These are phyloP conservation scores for Orthonyx spaldingii DNA, from an alignment of 2,113 vertebrate species.

Conservation along the genomic window DNA sequence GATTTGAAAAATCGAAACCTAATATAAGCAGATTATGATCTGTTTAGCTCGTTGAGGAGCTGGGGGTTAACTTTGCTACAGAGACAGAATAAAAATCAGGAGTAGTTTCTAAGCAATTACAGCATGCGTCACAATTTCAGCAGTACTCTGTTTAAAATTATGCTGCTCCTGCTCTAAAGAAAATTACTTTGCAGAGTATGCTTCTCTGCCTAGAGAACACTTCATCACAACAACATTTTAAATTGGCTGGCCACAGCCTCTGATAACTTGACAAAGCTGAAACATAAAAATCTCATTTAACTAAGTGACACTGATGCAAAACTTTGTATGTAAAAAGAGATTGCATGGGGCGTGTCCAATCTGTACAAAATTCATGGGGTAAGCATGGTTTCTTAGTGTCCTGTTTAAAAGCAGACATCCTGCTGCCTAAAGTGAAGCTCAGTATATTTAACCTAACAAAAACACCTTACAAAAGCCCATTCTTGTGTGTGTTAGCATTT, in stretches of 20 bases:
- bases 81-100: background rate
- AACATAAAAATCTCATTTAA: background rate
- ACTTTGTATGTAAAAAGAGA: background rate
- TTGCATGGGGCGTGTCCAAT: background rate
- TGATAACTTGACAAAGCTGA: background rate
- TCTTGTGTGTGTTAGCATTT: background rate
- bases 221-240: background rate
- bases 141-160: background rate
- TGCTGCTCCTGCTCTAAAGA: background rate
- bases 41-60: background rate
- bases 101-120: background rate
- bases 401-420: background rate
- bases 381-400: background rate
- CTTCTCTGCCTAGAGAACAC: background rate
- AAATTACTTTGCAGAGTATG: constrained; percentile 2
- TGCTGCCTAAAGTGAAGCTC: background rate
- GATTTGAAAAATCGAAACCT: background rate
- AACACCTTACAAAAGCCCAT: background rate
- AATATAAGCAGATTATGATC: background rate
- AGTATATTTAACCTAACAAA: background rate
- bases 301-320: background rate
- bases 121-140: background rate
- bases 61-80: background rate
- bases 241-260: background rate
- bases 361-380: background rate